These are phyloP conservation scores for Notospermus geniculatus DNA, from an alignment of 1,140 invertebrate genomes.

Conservation along the genomic window DNA sequence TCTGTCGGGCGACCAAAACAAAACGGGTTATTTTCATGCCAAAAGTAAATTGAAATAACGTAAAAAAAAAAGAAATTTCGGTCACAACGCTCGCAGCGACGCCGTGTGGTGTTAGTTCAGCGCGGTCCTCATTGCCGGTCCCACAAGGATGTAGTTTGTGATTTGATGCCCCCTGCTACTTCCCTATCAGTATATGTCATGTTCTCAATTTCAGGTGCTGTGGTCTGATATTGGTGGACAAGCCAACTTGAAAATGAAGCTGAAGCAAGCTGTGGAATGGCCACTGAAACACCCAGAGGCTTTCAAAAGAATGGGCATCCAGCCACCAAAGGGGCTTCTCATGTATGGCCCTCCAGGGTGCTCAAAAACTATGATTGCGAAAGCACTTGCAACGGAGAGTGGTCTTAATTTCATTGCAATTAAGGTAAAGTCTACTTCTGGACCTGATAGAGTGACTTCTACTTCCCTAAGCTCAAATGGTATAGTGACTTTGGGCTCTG, in stretches of 20 bases:
- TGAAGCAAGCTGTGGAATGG: conserved; percentile 90
- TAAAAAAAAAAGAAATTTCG: no score
- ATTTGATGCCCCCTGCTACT: no score
- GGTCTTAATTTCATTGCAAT: conserved; percentile 61
- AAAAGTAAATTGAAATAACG: no score
- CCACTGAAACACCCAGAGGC: conserved; percentile 74
- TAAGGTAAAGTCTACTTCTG: conserved; percentile 33
- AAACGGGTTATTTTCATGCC: no score
- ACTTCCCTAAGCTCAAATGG: no score
- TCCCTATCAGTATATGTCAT: no score
- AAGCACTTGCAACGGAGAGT: conserved; percentile 65
- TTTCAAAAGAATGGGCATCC: conserved; percentile 63
- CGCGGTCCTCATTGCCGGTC: no score
- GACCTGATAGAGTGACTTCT: background rate
- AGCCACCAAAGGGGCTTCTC: conserved; percentile 63
- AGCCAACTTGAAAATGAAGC: conserved; percentile 77
- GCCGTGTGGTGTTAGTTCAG: no score
- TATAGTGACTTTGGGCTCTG: no score
- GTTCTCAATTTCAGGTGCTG: conserved; percentile 49
- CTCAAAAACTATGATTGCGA: conserved; percentile 71
- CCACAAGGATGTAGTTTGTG: no score
- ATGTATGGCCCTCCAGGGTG: conserved; percentile 77
- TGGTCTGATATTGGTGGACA: conserved; percentile 95
- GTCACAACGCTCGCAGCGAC: no score
- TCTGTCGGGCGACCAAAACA: no score